Conservation (phyloP, 1,140 invertebrate species). For the Drosophila oshimai region DNA sequence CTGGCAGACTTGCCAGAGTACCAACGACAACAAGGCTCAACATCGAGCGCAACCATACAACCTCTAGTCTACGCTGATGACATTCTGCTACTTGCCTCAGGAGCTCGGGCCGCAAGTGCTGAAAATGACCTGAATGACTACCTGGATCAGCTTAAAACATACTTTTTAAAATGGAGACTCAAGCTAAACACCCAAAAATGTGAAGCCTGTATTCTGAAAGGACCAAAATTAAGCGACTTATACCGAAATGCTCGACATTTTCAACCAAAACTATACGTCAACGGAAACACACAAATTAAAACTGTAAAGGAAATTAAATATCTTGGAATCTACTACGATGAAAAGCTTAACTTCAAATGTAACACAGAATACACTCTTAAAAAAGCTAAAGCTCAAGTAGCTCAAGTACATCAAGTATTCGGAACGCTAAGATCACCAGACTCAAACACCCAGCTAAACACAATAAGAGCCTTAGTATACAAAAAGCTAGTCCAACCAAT, state of each 20-base stretch:
- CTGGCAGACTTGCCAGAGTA: not conserved
- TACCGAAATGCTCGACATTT: not conserved
- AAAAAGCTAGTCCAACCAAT: slow-evolving; percentile 9
- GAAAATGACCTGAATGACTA: too few relatives aligned
- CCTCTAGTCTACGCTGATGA: not conserved
- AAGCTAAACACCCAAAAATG: too few relatives aligned
- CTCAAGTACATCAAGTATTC: not conserved
- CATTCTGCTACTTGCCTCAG: not conserved
- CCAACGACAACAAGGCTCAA: not conserved
- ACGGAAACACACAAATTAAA: not conserved
- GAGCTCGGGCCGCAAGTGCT: not conserved
- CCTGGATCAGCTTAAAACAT: too few relatives aligned
- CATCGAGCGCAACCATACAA: not conserved
- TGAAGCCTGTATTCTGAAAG: too few relatives aligned
- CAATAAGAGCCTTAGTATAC: not conserved
- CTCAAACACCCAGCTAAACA: not conserved
- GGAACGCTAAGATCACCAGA: not conserved
- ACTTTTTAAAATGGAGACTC: too few relatives aligned
- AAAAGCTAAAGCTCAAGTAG: not conserved
- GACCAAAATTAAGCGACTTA: too few relatives aligned
- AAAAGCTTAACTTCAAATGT: not conserved
- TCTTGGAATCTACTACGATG: not conserved
- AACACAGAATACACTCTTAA: not conserved
- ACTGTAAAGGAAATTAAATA: not conserved
- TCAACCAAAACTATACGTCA: not conserved